phyloP scores from a whole-genome alignment of 2,113 vertebrate species.

The Ardeotis arabs region DNA sequence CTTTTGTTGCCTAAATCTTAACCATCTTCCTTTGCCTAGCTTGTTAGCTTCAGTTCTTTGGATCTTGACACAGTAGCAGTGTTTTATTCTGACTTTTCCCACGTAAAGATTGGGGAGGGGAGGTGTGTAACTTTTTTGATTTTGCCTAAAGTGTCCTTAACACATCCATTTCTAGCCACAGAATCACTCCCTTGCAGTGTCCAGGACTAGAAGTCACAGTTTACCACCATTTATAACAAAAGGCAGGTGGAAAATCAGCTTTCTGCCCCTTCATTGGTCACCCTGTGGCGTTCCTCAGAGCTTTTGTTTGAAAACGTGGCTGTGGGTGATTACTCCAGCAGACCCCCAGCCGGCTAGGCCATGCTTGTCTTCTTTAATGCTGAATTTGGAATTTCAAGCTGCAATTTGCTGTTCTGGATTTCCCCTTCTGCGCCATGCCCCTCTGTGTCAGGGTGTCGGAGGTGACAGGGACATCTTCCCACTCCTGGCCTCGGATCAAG shows the following conservation, averaged over 20 bases:
- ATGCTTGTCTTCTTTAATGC: background rate
- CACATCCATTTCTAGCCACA: background rate
- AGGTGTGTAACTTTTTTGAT: background rate
- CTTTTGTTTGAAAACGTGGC: background rate
- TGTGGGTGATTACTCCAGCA: background rate
- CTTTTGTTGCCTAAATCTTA: background rate
- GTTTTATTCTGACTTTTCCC: background rate
- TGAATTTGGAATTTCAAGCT: background rate
- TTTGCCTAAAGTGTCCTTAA: background rate
- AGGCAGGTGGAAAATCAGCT: background rate
- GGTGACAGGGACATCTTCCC: rapidly evolving
- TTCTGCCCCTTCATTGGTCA: background rate
- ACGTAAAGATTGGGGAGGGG: background rate
- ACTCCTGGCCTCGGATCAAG: background rate
- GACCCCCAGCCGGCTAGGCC: background rate
- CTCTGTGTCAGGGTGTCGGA: background rate
- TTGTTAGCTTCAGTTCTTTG: background rate
- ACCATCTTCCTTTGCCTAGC: background rate
- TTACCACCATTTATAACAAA: background rate
- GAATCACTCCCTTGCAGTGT: background rate
- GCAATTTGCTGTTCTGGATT: background rate
- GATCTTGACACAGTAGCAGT: background rate
- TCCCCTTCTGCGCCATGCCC: background rate
- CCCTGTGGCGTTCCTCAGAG: background rate
- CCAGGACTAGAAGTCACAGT: background rate